Conservation (phyloP, 2,888 invertebrate species). For the Scaptomyza flava region DNA sequence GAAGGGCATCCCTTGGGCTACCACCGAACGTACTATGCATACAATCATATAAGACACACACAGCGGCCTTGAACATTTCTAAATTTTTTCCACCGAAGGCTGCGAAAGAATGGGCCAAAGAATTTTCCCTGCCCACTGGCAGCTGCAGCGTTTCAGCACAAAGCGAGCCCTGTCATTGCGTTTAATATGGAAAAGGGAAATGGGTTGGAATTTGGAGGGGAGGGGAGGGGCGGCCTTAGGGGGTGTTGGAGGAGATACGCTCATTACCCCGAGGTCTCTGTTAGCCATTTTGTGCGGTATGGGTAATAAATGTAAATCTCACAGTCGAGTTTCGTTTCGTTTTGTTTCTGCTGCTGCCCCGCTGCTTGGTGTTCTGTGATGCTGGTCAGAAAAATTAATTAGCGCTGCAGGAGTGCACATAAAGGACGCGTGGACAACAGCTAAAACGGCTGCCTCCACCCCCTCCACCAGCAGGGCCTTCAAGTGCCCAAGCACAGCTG, state of each 20-base stretch:
- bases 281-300: slow-evolving; percentile 61
- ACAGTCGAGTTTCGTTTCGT: slow-evolving; percentile 35
- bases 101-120: slow-evolving; percentile 8
- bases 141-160: slow-evolving; percentile 49
- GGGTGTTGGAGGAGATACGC: slow-evolving; percentile 23
- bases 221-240: neutral
- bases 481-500: slow-evolving; percentile 25
- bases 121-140: slow-evolving; percentile 15
- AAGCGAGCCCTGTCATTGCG: slow-evolving; percentile 27
- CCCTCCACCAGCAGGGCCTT: slow-evolving; percentile 17
- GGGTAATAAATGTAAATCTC: slow-evolving; percentile 79
- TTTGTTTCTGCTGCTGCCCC: slow-evolving; percentile 8
- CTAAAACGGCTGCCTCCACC: neutral
- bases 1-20: slow-evolving; percentile 50
- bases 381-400: slow-evolving; percentile 78
- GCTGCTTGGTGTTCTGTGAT: slow-evolving; percentile 49
- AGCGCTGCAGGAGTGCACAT: slow-evolving; percentile 76
- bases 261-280: slow-evolving; percentile 64
- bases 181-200: slow-evolving; percentile 3
- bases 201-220: neutral
- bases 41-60: slow-evolving; percentile 39
- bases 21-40: slow-evolving; percentile 10
- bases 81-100: slow-evolving; percentile 15
- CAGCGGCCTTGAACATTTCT: slow-evolving; percentile 58
- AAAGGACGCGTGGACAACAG: slow-evolving; percentile 45